A percentile compares a stretch with the other conserved stretches of the same genome.
Conservation (phyloP, 1,140 invertebrate species). For the Drosophila dunni region DNA sequence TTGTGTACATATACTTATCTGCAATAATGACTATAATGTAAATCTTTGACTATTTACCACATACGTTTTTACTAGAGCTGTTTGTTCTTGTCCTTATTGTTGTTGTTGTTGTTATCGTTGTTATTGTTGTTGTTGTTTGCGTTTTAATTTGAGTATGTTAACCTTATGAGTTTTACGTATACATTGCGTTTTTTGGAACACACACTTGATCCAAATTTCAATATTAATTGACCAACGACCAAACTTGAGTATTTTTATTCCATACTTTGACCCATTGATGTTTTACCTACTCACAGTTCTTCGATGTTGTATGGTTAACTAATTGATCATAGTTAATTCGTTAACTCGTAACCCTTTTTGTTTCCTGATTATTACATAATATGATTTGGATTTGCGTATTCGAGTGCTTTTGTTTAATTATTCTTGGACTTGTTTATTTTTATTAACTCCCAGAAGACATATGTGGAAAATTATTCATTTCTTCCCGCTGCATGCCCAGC, state of each 20-base stretch:
- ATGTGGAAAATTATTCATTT: neutral
- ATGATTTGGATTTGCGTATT: neutral
- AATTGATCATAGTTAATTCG: neutral
- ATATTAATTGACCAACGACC: neutral
- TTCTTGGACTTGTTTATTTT: neutral
- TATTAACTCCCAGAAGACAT: neutral
- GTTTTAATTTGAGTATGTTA: conserved; percentile 16
- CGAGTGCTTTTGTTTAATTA: neutral
- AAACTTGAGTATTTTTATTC: neutral
- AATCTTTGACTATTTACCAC: conserved; percentile 7
- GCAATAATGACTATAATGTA: neutral
- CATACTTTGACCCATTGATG: neutral
- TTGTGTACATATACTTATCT: neutral
- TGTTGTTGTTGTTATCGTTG: conserved; percentile 22
- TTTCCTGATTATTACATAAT: neutral
- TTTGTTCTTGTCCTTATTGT: conserved; percentile 16
- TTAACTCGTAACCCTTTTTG: neutral
- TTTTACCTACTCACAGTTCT: neutral
- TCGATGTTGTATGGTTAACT: conserved; percentile 5
- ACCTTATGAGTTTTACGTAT: neutral
- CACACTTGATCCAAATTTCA: too few species aligned
- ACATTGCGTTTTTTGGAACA: conserved; percentile 2
- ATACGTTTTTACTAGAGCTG: conserved; percentile 17
- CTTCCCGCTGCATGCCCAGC: neutral
- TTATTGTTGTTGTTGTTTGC: conserved; percentile 29